Evolutionary conservation across 2,888 invertebrate genomes (phyloP).

Genomic region (Hofmannophila pseudospretella): DNA sequence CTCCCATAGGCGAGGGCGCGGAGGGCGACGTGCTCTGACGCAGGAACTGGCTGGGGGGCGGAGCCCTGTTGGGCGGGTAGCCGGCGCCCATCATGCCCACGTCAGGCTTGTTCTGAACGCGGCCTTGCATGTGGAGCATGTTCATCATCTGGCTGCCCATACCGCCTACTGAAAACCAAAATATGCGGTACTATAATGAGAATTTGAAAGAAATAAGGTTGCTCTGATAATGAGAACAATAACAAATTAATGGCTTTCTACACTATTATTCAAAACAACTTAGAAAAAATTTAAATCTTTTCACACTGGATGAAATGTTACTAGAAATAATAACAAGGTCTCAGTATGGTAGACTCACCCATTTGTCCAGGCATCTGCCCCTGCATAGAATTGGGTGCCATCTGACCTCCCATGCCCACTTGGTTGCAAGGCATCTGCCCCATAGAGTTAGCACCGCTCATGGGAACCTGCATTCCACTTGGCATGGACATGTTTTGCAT

Average conservation of each 20-base stretch:
- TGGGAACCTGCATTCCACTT: constrained; percentile 58
- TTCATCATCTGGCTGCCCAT: constrained; percentile 65
- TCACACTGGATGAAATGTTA: too few relatives aligned
- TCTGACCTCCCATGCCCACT: constrained; percentile 70
- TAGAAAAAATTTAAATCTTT: too few relatives aligned
- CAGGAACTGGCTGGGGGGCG: constrained; percentile 85
- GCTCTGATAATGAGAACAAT: too few relatives aligned
- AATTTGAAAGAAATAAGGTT: too few relatives aligned
- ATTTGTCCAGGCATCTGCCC: constrained; percentile 66
- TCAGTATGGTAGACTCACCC: constrained; percentile 54
- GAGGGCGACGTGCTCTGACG: constrained; percentile 89
- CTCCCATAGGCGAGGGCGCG: constrained; percentile 82
- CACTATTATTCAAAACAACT: too few relatives aligned
- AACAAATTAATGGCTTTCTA: too few relatives aligned
- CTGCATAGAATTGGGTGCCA: constrained; percentile 51
- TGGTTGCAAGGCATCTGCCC: constrained; percentile 68
- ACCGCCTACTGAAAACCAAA: constrained; percentile 44
- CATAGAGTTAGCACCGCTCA: constrained; percentile 52
- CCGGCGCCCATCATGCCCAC: constrained; percentile 63
- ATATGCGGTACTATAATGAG: too few relatives aligned
- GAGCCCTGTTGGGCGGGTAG: constrained; percentile 75
- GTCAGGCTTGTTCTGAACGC: constrained; percentile 47
- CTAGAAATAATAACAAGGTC: too few relatives aligned
- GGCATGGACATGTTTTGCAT: constrained; percentile 67
- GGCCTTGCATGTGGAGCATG: constrained; percentile 63